Evolutionary conservation across 2,888 invertebrate species (phyloP).

Genomic region (Machimus atricapillus): DNA sequence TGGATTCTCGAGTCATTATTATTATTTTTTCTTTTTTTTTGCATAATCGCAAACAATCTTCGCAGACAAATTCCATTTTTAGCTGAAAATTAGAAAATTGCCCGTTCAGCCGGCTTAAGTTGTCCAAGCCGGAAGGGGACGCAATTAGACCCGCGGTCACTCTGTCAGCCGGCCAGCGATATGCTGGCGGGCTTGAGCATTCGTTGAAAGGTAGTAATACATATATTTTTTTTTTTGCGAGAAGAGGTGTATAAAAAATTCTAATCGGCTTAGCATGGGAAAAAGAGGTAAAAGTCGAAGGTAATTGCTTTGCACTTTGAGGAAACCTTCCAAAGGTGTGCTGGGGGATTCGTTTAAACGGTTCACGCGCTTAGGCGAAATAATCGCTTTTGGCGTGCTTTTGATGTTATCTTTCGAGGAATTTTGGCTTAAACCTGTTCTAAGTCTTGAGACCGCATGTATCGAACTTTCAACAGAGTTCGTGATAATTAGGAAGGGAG

Average conservation of each 20-base stretch:
- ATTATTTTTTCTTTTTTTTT: neutral
- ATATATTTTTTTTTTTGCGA: neutral
- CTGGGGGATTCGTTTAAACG: neutral
- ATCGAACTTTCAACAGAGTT: neutral
- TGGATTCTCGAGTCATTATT: neutral
- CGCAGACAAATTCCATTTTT: constrained; percentile 4
- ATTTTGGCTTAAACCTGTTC: neutral
- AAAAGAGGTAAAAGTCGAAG: neutral
- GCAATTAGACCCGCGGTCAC: neutral
- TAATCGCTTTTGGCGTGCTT: neutral
- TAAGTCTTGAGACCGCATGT: neutral
- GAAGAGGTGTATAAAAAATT: neutral
- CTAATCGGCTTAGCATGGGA: neutral
- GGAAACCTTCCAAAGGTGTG: neutral
- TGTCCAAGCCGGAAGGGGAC: constrained; percentile 10
- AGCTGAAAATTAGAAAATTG: constrained; percentile 1
- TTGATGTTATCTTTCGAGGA: neutral
- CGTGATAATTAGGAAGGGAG: neutral
- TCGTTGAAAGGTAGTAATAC: neutral
- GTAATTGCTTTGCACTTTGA: neutral
- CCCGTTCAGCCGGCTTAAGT: neutral
- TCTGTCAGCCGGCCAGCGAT: neutral
- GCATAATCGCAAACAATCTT: constrained; percentile 3
- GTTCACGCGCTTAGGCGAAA: neutral
- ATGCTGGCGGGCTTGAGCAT: neutral